Percentiles rank a stretch among this genome's conserved stretches.
phyloP scores from a whole-genome alignment of 1,140 invertebrate genomes.

The Conus ventricosus region DNA sequence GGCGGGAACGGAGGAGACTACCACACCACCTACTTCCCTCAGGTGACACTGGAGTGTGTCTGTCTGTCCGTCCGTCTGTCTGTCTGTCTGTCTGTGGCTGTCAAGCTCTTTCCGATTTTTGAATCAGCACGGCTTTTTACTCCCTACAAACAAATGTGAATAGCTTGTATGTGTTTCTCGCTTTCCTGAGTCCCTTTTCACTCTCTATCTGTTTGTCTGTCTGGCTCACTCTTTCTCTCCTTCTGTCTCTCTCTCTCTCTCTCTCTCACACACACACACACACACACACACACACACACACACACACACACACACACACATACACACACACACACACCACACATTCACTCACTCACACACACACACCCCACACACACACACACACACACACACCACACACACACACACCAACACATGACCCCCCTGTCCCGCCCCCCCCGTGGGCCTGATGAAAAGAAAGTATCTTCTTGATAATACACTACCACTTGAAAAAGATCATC shows the following conservation, averaged over 20 bases:
- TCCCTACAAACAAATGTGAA: background rate
- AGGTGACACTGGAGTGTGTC: conserved; percentile 61
- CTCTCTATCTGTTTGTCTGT: background rate
- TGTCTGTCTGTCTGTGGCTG: background rate
- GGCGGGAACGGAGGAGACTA: conserved; percentile 69
- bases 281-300: no score
- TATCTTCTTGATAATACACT: no score
- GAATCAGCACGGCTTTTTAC: background rate
- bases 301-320: no score
- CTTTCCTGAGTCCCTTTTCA: no score
- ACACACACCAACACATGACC: no score
- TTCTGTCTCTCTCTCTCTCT: background rate
- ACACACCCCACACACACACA: no score
- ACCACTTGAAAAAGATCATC: no score
- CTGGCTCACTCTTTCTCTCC: background rate
- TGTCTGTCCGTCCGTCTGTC: conserved; percentile 7
- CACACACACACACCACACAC: no score
- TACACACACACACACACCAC: no score
- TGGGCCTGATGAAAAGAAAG: no score
- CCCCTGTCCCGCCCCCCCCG: no score
- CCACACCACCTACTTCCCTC: conserved; percentile 74
- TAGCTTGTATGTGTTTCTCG: background rate
- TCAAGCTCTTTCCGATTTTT: background rate
- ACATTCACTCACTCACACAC: no score
- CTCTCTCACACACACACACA: background rate